Evolutionary conservation across 2,113 vertebrate genomes (phyloP).

Genomic region (Galeopterus variegatus): DNA sequence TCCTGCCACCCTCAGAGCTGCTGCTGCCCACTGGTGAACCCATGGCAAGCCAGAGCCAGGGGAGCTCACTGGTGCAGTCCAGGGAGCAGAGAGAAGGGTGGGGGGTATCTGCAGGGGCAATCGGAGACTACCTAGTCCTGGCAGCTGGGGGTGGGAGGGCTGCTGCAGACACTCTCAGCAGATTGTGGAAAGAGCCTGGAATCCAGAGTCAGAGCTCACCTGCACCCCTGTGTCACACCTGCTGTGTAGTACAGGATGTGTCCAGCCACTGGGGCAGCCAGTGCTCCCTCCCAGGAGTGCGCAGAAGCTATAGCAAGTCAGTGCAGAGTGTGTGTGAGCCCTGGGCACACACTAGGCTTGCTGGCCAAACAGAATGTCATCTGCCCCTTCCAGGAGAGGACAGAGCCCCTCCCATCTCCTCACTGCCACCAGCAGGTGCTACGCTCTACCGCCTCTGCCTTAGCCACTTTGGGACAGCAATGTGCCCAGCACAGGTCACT

Average conservation of each 20-base stretch:
- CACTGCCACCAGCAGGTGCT: fast-evolving
- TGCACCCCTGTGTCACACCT: fast-evolving
- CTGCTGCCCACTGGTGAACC: neutral
- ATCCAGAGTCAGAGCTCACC: neutral
- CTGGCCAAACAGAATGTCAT: neutral
- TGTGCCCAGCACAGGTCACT: neutral
- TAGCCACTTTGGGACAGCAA: neutral
- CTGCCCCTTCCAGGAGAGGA: neutral
- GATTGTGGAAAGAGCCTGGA: neutral
- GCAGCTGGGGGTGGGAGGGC: neutral
- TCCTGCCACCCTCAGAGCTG: neutral
- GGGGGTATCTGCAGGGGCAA: neutral
- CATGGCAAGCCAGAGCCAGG: neutral
- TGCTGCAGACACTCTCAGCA: neutral
- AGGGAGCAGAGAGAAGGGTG: neutral
- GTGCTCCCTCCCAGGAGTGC: fast-evolving
- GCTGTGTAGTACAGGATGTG: fast-evolving
- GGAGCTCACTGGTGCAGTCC: fast-evolving
- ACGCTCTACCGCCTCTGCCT: neutral
- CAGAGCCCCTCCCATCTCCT: neutral
- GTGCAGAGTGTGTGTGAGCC: neutral
- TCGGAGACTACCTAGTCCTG: fast-evolving
- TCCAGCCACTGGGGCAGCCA: neutral
- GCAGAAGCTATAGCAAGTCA: neutral
- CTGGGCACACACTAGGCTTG: neutral